Base-by-base conservation (phyloP, 1,140 invertebrate genomes). In the Drosophila nigrodunni region DNA sequence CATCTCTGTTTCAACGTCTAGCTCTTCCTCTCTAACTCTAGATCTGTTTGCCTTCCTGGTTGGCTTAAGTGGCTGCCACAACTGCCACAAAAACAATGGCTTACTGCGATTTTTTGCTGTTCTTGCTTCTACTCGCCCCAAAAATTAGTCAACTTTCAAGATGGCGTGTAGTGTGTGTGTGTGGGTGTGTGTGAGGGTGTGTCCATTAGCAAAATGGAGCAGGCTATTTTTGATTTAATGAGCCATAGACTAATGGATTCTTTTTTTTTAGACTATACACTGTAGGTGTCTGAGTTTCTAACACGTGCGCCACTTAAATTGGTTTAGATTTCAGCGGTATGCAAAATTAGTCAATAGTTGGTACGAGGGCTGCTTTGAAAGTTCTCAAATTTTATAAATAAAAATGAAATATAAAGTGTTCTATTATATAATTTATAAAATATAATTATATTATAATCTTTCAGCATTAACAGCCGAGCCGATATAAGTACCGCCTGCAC, bases 191-290 rank as follows among this genome's bases (percentile, higher is more conserved):
- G 35, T 7, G 41, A 25, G 47, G 49, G 54, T 54, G 50, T 91
- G 80, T 92, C 90, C 90, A 92, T 92, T 92, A 92, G 90, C 75
- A 77, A 92, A 91, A 92, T 92, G 82, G 90, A 89, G 78, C 78
- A 81, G 80, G 78, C 90, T 90, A 92, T 91, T 91, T 87, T 76
- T 90, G 80, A 90, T 92, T 91, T 92, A 92, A 92, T 91, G 90
- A 92, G 86, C 83, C 90, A 66, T 82, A 69, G 68, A 71, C 90
- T 90, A 92, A 92, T 90, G 90, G 90, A 77, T 91, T 91, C 77
- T 47, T 70, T 66, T 91, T 70, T 66, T 46, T 41, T 52, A 52
- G 60, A 34, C 35, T 65, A 52, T 60, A 57, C 57, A 46, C 37
- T 41, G 39, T 54, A 25, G 43, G 41, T 65, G 73, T 66, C 57